phyloP scores from a whole-genome alignment of 2,113 vertebrate species.

The Heterochromis multidens region DNA sequence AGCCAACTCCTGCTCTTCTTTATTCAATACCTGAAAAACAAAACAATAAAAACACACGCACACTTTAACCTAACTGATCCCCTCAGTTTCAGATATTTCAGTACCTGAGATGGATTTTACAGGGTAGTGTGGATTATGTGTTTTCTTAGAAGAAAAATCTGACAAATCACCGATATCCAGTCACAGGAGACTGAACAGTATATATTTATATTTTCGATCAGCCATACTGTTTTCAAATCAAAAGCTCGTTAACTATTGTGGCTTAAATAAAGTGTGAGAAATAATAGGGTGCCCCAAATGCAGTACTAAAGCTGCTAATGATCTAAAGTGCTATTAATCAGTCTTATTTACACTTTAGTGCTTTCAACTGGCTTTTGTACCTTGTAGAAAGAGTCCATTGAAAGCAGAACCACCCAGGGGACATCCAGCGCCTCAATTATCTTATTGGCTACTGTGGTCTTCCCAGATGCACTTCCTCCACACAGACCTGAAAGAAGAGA shows the following conservation, averaged over 20 bases:
- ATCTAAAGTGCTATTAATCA: background rate
- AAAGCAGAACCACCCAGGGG: slow-evolving; percentile 89
- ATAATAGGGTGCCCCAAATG: rapidly evolving
- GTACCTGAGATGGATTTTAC: background rate
- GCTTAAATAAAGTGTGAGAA: background rate
- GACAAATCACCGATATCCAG: background rate
- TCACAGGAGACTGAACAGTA: background rate
- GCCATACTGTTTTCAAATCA: background rate
- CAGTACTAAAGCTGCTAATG: background rate
- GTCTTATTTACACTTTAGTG: background rate
- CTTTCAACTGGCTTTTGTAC: slow-evolving; percentile 42
- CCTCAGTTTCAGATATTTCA: background rate
- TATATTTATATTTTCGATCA: background rate
- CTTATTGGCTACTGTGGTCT: slow-evolving; percentile 88
- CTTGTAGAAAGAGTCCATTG: slow-evolving; percentile 93
- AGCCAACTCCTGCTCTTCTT: slow-evolving; percentile 84
- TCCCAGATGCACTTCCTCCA: slow-evolving; percentile 88
- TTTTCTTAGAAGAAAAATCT: background rate
- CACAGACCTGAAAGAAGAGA: slow-evolving; percentile 76
- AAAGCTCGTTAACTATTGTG: background rate
- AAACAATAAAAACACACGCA: background rate
- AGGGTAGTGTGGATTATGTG: background rate
- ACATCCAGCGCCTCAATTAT: slow-evolving; percentile 90
- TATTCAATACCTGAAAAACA: slow-evolving; percentile 78
- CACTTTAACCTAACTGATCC: background rate